A percentile compares a stretch with the other conserved stretches of the same genome.
Conservation (phyloP, 2,888 invertebrate species). For the Pheosia gnoma region DNA sequence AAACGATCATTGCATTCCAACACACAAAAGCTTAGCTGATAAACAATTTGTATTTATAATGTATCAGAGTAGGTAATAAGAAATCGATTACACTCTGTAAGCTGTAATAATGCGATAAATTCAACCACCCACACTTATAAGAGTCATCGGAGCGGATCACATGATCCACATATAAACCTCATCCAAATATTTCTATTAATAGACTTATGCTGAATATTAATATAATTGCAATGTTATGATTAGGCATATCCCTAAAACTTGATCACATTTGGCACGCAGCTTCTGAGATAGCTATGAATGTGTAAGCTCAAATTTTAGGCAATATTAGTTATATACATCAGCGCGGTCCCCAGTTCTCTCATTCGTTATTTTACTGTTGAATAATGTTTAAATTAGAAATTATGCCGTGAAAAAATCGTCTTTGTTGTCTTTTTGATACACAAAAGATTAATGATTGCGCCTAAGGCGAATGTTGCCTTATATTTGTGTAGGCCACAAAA, state of each 20-base stretch:
- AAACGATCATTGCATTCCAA: too few species aligned
- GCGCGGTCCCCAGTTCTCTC: too few species aligned
- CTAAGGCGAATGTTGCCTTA: constrained; percentile 48
- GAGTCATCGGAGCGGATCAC: background rate
- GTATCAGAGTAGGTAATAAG: too few species aligned
- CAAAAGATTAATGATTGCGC: constrained; percentile 59
- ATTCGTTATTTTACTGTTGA: constrained; percentile 28
- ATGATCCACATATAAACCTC: background rate
- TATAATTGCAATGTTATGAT: too few species aligned
- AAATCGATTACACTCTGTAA: too few species aligned
- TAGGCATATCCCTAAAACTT: background rate
- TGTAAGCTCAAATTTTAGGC: background rate
- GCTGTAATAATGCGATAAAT: too few species aligned
- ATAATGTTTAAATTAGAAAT: constrained; percentile 47
- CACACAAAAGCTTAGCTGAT: too few species aligned
- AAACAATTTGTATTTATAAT: too few species aligned
- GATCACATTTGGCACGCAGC: background rate
- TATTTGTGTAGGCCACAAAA: constrained; percentile 28
- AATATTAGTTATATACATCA: background rate
- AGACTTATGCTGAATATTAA: background rate
- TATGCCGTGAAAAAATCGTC: background rate
- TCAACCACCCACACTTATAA: too few species aligned
- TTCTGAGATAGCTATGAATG: background rate
- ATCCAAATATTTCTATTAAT: background rate
- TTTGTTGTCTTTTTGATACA: constrained; percentile 46